A percentile compares a stretch with the other conserved stretches of the same genome.
phyloP scores from a whole-genome alignment of 2,113 vertebrate species.

The Melospiza georgiana region DNA sequence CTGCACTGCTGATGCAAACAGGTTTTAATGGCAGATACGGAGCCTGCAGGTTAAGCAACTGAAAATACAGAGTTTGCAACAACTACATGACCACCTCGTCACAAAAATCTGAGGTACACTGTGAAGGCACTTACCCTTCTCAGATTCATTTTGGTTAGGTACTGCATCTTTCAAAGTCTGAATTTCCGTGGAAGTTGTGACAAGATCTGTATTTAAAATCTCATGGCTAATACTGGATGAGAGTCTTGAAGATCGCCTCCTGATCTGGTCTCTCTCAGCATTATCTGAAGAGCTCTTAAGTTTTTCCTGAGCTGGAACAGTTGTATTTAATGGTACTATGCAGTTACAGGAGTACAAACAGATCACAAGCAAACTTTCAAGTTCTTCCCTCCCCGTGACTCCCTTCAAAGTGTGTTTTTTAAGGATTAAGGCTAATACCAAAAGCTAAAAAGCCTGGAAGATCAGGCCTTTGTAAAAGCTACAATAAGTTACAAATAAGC shows the following conservation, averaged over 20 bases:
- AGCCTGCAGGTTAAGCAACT: neutral
- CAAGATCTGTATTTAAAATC: constrained; percentile 52
- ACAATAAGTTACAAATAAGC: neutral
- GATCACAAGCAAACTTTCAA: neutral
- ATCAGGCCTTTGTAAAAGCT: neutral
- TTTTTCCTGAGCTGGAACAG: constrained; percentile 74
- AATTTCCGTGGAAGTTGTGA: constrained; percentile 48
- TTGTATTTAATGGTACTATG: neutral
- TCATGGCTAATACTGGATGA: constrained; percentile 68
- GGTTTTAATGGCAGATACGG: neutral
- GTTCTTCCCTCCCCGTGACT: neutral
- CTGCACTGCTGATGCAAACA: neutral
- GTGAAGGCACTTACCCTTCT: constrained; percentile 65
- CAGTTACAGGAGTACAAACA: neutral
- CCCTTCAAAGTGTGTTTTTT: neutral
- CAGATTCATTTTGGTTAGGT: constrained; percentile 53
- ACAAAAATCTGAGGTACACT: neutral
- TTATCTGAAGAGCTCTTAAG: constrained; percentile 68
- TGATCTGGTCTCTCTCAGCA: constrained; percentile 73
- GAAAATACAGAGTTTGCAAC: neutral
- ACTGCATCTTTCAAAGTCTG: constrained; percentile 57
- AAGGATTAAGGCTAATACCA: neutral
- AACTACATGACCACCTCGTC: neutral
- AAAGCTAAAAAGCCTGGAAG: neutral
- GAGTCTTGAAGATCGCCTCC: constrained; percentile 74